Percentiles rank a stretch among this genome's conserved stretches.
Conservation (phyloP, 2,113 vertebrate species). For the Pelobates fuscus region DNA sequence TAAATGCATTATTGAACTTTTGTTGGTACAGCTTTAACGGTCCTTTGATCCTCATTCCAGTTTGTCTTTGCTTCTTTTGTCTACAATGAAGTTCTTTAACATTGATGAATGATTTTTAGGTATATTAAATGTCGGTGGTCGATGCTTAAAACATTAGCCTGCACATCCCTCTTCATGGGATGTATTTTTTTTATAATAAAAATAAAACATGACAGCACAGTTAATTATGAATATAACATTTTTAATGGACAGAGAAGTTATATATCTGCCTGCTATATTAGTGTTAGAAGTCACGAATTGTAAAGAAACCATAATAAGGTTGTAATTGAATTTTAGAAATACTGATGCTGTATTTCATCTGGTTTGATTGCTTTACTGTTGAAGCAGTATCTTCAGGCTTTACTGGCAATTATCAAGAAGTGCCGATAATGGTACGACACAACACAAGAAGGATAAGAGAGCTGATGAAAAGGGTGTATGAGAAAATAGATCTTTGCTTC, state of each 20-base stretch:
- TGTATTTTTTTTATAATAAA: no score
- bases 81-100: no score
- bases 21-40: no score
- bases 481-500: slow-evolving; percentile 84
- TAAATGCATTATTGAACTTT: no score
- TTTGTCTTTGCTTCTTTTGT: no score
- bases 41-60: no score
- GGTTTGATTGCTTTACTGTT: slow-evolving; percentile 48
- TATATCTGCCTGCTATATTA: no score
- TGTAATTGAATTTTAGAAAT: slow-evolving; percentile 47
- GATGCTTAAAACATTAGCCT: no score
- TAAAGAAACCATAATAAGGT: slow-evolving; percentile 31
- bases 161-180: no score
- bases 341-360: slow-evolving; percentile 13
- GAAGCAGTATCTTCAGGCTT: slow-evolving; percentile 49
- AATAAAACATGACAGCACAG: no score
- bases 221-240: background rate
- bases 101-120: no score
- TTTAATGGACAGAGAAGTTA: background rate
- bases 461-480: slow-evolving; percentile 70
- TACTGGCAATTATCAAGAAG: slow-evolving; percentile 66
- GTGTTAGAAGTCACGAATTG: background rate
- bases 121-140: no score
- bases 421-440: slow-evolving; percentile 64
- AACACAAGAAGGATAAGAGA: slow-evolving; percentile 68